Percentiles rank a stretch among this genome's conserved stretches.
These are phyloP conservation scores for Lethocerus indicus DNA, from an alignment of 1,140 invertebrate species.

Conservation along the genomic window DNA sequence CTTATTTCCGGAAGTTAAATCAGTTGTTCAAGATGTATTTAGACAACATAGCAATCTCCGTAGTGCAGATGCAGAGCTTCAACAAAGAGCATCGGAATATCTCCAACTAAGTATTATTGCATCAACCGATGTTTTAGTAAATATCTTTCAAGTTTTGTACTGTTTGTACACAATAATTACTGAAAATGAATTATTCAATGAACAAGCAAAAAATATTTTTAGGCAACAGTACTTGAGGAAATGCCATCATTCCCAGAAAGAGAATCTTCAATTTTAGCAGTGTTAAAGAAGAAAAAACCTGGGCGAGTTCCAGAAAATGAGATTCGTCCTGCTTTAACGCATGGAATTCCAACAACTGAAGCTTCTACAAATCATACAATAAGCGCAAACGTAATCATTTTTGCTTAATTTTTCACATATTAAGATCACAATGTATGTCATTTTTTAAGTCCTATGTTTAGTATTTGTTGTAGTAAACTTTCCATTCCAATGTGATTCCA, in stretches of 20 bases:
- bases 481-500: too few species aligned
- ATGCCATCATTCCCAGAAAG: conserved; percentile 99
- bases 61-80: conserved; percentile 94
- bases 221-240: conserved; percentile 96
- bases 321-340: conserved; percentile 45
- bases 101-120: conserved; percentile 91
- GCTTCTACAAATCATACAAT: conserved; percentile 36
- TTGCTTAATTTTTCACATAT: too few species aligned
- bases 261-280: conserved; percentile 92
- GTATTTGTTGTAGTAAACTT: too few species aligned
- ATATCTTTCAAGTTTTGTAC: conserved; percentile 15
- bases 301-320: conserved; percentile 75
- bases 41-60: conserved; percentile 89
- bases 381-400: background rate
- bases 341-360: conserved; percentile 1
- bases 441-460: too few species aligned
- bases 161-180: background rate
- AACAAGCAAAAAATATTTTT: conserved; percentile 8
- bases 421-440: too few species aligned
- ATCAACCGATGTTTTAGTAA: conserved; percentile 83
- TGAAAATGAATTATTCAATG: background rate
- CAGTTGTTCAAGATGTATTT: conserved; percentile 92
- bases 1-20: conserved; percentile 96
- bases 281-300: conserved; percentile 96
- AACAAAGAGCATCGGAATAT: conserved; percentile 97